Base-by-base conservation (phyloP, 2,888 invertebrate species). In the Epirrita christyi region DNA sequence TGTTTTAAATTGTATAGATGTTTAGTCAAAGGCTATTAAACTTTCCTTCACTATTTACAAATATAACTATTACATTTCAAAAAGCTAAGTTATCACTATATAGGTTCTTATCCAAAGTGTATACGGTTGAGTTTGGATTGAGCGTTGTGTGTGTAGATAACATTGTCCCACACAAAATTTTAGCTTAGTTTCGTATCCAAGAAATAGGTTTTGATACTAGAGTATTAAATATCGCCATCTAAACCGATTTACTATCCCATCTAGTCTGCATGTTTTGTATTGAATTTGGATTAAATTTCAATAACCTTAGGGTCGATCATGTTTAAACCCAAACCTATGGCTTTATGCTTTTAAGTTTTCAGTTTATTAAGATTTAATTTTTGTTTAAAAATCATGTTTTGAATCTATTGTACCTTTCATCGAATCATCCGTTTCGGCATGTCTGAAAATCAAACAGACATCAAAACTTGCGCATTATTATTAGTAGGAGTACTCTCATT, bases 151-250 rank as follows among this genome's bases (percentile, higher is more conserved):
- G 11, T 11, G 10, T 7, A 6, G 13, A 10, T 14, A 21, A 48
- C 14, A 29, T 27, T 45, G 41, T 47, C 52, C 38, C 40, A 44
- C 48, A 4, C 37, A 14, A 36, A 42, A 45, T 57, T 55, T 55
- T 10, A 53, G 57, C 55, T 58, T 52, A 59, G 56, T 59, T 61
- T 66, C 21, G 57, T 56, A 27, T 44, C 8, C 43, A 49, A 53
- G 49, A 46, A 52, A 59, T 59, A 54, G 40, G 36, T 53, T 60
- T 47, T 29, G 55, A 60, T 57, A 47, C 55, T 55, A 6, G 10
- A 10, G 50, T 54, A 61, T 61, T 56, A 43, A 61, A 64, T 60
- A 59, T 60, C 54, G 49, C 36, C 13, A 49, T 11, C 37, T 40
- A 46, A 59, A 55, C 15, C 28, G 41, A 61, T 59, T 65, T 63